These are phyloP conservation scores for Lordiphosa fenestrarum DNA, from an alignment of 2,888 invertebrate genomes.

Conservation along the genomic window DNA sequence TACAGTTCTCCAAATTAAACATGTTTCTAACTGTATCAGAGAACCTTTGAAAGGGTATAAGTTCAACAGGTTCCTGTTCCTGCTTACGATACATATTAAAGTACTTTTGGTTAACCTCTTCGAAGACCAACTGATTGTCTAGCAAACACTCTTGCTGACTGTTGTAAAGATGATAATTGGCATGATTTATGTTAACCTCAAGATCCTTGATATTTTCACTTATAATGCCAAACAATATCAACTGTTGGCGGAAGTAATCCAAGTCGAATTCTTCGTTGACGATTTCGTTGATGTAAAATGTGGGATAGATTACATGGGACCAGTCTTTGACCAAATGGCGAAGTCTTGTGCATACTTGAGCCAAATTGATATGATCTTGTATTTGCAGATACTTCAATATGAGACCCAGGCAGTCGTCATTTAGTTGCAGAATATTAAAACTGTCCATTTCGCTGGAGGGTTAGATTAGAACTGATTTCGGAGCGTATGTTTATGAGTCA, in stretches of 20 bases:
- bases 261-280: conserved; percentile 4
- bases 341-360: neutral
- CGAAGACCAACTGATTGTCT: neutral
- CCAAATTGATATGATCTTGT: conserved; percentile 12
- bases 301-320: conserved; percentile 3
- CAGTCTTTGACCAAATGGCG: neutral
- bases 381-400: conserved; percentile 17
- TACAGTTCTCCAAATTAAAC: neutral
- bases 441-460: conserved; percentile 3
- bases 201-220: neutral
- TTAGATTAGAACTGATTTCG: neutral
- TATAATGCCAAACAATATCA: neutral
- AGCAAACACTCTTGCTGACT: conserved; percentile 1
- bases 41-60: neutral
- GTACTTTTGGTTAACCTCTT: neutral
- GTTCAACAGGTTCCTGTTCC: neutral
- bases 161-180: conserved; percentile 4
- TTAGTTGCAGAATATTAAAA: conserved; percentile 8
- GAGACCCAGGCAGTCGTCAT: conserved; percentile 16
- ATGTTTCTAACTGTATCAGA: neutral
- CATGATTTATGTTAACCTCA: conserved; percentile 1
- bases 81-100: neutral
- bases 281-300: conserved; percentile 8
- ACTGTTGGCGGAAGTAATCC: neutral
- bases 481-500: neutral